Conservation (phyloP, 2,797 vertebrate genomes). For the Coregonus suidteri region DNA sequence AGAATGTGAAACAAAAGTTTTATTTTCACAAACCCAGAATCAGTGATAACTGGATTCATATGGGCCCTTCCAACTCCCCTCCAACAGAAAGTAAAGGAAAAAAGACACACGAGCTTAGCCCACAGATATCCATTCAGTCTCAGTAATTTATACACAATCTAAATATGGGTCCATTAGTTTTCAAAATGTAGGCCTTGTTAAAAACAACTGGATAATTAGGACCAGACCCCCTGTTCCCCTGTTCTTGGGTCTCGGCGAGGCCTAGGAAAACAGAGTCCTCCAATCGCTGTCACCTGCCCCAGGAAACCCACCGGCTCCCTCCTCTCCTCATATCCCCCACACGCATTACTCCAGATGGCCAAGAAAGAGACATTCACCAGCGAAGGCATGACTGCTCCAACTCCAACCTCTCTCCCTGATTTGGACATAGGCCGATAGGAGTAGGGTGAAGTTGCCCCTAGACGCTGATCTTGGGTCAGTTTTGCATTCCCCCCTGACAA, state of each 20-base stretch:
- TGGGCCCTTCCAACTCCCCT: slow-evolving; percentile 45
- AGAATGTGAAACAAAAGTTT: slow-evolving; percentile 70
- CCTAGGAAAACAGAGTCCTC: slow-evolving; percentile 46
- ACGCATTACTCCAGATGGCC: slow-evolving; percentile 18
- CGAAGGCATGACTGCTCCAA: slow-evolving; percentile 13
- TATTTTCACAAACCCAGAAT: slow-evolving; percentile 61
- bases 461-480: too few relatives aligned
- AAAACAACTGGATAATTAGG: slow-evolving; percentile 51
- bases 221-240: slow-evolving; percentile 32
- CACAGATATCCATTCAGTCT: slow-evolving; percentile 50
- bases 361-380: slow-evolving; percentile 12
- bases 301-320: not conserved
- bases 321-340: slow-evolving; percentile 12
- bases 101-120: slow-evolving; percentile 28
- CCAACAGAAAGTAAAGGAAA: slow-evolving; percentile 35
- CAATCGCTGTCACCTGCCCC: slow-evolving; percentile 38
- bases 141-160: slow-evolving; percentile 38
- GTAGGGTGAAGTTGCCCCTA: too few relatives aligned
- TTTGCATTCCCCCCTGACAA: too few relatives aligned
- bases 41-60: slow-evolving; percentile 71
- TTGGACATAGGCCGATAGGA: not conserved
- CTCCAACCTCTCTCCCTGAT: not conserved
- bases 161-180: slow-evolving; percentile 53
- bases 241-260: slow-evolving; percentile 19
- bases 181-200: slow-evolving; percentile 49